Evolutionary conservation across 2,888 invertebrate genomes (phyloP).

Genomic region (Heliconius cydno): DNA sequence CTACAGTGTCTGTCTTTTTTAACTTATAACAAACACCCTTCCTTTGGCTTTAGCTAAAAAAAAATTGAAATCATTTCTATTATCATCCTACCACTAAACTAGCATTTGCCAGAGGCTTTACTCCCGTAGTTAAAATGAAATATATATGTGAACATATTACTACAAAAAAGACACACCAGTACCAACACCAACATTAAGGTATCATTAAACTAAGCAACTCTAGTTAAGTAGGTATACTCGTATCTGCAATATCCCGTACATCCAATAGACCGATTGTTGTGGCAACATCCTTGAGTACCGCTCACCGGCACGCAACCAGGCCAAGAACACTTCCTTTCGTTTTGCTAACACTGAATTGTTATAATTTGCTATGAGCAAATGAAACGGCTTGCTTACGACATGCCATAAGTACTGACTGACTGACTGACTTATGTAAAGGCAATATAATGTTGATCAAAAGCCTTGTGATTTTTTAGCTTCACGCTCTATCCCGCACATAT

Average conservation of each 20-base stretch:
- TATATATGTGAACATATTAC: too few relatives aligned
- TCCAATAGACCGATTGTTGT: slow-evolving; percentile 27
- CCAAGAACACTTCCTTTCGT: slow-evolving; percentile 76
- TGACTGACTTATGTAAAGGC: neutral
- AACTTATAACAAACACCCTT: too few relatives aligned
- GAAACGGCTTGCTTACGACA: slow-evolving; percentile 9
- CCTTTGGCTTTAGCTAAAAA: too few relatives aligned
- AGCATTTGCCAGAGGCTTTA: too few relatives aligned
- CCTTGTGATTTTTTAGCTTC: too few relatives aligned
- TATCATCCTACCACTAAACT: too few relatives aligned
- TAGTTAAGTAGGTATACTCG: neutral
- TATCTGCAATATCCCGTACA: slow-evolving; percentile 14
- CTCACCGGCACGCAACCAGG: slow-evolving; percentile 67
- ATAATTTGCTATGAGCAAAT: slow-evolving; percentile 13
- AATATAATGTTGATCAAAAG: neutral
- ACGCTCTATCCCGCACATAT: neutral
- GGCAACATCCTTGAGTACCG: slow-evolving; percentile 52
- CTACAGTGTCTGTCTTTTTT: too few relatives aligned
- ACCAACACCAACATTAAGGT: neutral
- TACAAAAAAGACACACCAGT: neutral
- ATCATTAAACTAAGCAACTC: neutral
- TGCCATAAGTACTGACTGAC: neutral
- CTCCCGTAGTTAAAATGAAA: too few relatives aligned
- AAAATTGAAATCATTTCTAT: too few relatives aligned
- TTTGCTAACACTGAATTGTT: slow-evolving; percentile 34